Evolutionary conservation across 2,797 vertebrate genomes (phyloP).

Genomic region (Lacerta agilis): DNA sequence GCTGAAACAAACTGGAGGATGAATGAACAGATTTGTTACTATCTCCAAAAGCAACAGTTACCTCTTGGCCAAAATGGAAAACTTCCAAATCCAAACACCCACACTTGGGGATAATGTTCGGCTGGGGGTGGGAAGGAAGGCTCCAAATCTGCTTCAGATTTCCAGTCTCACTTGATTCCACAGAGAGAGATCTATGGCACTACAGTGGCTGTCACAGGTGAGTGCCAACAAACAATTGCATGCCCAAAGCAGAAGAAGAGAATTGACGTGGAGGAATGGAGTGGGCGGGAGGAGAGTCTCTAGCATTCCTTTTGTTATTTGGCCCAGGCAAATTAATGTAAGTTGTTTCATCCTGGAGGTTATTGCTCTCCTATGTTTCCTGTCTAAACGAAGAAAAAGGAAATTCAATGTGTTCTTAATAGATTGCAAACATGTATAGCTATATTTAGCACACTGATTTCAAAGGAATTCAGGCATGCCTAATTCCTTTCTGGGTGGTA

Average conservation of each 20-base stretch:
- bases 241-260: not conserved
- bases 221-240: slow-evolving; percentile 10
- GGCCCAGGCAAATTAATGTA: not conserved
- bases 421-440: not conserved
- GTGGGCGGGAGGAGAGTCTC: not conserved
- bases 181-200: not conserved
- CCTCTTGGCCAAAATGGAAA: slow-evolving; percentile 5
- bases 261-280: not conserved
- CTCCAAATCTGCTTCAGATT: not conserved
- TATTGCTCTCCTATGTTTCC: not conserved
- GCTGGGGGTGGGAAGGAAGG: not conserved
- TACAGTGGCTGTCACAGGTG: slow-evolving; percentile 13
- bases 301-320: not conserved
- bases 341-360: not conserved
- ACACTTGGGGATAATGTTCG: not conserved
- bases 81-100: not conserved
- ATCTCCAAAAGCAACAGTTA: not conserved
- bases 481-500: not conserved
- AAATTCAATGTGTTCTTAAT: not conserved
- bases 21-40: not conserved
- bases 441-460: not conserved
- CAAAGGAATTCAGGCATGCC: not conserved
- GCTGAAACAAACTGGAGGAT: not conserved
- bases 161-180: not conserved
- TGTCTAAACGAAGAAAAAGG: no score